Evolutionary conservation across 2,113 vertebrate genomes (phyloP).

Genomic region (Pachycephala philippinensis): DNA sequence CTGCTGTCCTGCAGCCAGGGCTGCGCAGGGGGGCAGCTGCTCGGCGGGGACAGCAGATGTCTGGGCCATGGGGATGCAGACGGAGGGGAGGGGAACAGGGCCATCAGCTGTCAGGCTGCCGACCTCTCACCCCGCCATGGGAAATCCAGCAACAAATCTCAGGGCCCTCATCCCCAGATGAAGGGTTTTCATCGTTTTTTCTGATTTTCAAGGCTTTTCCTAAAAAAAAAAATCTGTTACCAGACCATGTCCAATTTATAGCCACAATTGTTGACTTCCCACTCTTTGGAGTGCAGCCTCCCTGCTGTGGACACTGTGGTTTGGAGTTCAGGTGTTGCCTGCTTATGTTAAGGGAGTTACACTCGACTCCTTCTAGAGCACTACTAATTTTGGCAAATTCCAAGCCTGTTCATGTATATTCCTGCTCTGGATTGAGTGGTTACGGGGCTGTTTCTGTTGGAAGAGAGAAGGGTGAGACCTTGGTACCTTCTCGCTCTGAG

Average conservation of each 20-base stretch:
- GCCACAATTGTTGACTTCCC: rapidly evolving
- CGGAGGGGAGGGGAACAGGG: not conserved
- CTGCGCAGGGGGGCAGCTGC: not conserved
- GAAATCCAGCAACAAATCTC: not conserved
- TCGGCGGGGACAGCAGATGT: not conserved
- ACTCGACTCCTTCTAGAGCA: not conserved
- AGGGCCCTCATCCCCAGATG: not conserved
- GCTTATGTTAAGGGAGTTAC: too few relatives aligned
- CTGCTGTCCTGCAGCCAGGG: not conserved
- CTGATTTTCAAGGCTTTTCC: not conserved
- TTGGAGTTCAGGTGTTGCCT: not conserved
- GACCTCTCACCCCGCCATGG: rapidly evolving
- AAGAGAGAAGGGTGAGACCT: not conserved
- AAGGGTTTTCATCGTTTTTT: not conserved
- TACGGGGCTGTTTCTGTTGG: not conserved
- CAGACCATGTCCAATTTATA: rapidly evolving
- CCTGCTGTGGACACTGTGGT: rapidly evolving
- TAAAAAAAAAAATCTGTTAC: not conserved
- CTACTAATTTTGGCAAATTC: not conserved
- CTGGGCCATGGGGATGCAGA: rapidly evolving
- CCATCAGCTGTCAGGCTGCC: not conserved
- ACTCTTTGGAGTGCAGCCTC: not conserved
- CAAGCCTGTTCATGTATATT: not conserved
- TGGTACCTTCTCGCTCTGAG: rapidly evolving
- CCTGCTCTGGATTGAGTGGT: not conserved